Conservation (phyloP, 2,888 invertebrate genomes). For the Coremacera marginata region DNA sequence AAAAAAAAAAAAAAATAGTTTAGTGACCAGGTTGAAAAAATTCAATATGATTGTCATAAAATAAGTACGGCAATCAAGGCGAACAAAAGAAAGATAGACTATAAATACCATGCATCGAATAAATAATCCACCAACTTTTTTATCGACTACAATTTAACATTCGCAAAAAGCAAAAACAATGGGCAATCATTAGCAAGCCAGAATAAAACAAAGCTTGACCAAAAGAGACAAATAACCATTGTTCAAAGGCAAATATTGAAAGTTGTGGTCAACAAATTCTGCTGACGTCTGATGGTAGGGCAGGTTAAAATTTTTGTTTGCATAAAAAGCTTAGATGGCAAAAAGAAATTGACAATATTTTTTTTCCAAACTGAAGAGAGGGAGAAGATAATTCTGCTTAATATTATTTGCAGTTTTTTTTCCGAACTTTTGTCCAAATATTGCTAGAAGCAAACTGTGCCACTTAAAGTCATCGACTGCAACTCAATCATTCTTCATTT, state of each 20-base stretch:
- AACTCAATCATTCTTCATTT: no score
- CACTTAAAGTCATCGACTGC: no score
- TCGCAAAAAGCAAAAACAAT: conserved; percentile 8
- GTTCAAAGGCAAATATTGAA: not conserved
- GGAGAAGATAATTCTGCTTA: no score
- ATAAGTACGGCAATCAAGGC: no score
- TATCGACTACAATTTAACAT: not conserved
- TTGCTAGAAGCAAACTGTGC: no score
- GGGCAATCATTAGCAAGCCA: conserved; percentile 8
- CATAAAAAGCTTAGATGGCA: no score
- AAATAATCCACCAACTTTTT: not conserved
- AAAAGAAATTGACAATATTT: no score
- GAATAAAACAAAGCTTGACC: not conserved
- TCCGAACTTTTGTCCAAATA: no score
- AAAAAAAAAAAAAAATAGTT: no score
- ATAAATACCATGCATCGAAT: not conserved
- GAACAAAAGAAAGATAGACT: no score
- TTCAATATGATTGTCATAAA: not conserved
- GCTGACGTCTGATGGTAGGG: not conserved
- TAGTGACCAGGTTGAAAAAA: not conserved
- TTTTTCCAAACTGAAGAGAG: no score
- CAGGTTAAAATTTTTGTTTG: not conserved
- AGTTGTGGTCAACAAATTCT: not conserved
- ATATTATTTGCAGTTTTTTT: no score
- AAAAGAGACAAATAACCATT: not conserved